phyloP scores from a whole-genome alignment of 2,797 vertebrate species.

The Staurois parvus region DNA sequence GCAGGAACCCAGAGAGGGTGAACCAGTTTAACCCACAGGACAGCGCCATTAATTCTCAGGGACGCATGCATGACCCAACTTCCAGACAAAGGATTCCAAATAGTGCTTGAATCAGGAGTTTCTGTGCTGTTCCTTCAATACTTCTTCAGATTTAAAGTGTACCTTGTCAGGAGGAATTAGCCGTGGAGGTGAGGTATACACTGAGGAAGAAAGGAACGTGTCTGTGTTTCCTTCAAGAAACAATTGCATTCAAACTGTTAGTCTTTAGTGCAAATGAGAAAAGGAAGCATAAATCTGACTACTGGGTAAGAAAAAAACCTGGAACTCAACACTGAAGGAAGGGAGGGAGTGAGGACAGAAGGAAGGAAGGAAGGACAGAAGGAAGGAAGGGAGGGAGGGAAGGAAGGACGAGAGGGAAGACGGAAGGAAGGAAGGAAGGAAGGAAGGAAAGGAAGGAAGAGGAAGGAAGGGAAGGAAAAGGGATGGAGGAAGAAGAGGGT shows the following conservation, averaged over 20 bases:
- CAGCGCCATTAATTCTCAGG: constrained; percentile 48
- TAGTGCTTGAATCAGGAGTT: constrained; percentile 29
- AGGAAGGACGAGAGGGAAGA: too few species aligned
- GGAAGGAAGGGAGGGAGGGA: too few species aligned
- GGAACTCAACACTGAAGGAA: too few species aligned
- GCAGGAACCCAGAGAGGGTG: constrained; percentile 44
- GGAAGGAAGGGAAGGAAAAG: too few species aligned
- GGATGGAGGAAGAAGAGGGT: too few species aligned
- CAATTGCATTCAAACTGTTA: neutral
- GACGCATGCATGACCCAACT: constrained; percentile 27
- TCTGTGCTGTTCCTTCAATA: neutral
- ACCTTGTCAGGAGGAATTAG: neutral
- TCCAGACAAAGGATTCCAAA: constrained; percentile 29
- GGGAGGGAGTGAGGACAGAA: too few species aligned
- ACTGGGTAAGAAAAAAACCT: neutral
- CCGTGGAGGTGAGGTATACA: neutral
- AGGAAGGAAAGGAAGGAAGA: too few species aligned
- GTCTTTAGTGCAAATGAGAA: neutral
- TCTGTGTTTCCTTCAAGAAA: neutral
- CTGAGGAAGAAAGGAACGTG: neutral
- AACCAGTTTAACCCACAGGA: constrained; percentile 56
- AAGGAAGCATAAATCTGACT: neutral
- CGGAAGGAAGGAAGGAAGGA: too few species aligned
- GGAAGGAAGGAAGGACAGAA: too few species aligned
- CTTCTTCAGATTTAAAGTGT: constrained; percentile 3